Conservation (phyloP, 2,113 vertebrate species). For the Epinephelus moara region DNA sequence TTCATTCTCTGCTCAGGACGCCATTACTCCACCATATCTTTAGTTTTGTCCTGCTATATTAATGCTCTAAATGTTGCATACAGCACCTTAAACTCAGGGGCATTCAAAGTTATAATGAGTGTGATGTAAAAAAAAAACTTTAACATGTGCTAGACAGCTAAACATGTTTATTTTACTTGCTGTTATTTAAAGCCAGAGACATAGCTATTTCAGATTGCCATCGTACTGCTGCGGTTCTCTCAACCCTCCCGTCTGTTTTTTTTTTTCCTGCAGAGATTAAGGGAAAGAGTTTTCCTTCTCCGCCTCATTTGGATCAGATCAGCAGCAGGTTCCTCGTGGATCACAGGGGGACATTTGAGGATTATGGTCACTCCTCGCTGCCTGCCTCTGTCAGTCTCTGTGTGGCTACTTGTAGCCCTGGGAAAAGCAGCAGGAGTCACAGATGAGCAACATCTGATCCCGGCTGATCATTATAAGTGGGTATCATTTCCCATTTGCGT, state of each 20-base stretch:
- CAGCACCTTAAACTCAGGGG: not conserved
- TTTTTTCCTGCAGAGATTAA: conserved; percentile 41
- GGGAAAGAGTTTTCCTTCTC: conserved; percentile 49
- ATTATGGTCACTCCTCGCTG: conserved; percentile 53
- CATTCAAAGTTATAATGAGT: not conserved
- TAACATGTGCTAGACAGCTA: not conserved
- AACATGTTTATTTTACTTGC: not conserved
- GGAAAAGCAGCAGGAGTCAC: conserved; percentile 56
- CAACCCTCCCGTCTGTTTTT: not conserved
- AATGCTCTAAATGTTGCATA: no score
- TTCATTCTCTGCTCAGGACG: no score
- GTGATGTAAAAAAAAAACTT: not conserved
- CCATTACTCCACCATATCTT: no score
- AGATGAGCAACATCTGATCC: conserved; percentile 68
- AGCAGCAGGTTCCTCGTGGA: conserved; percentile 56
- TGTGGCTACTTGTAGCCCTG: conserved; percentile 32
- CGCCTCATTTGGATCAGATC: conserved; percentile 68
- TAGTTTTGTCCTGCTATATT: no score
- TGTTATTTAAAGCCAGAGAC: not conserved
- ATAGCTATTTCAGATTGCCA: conserved; percentile 5
- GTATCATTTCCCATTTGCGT: conserved; percentile 67
- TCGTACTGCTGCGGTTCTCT: conserved; percentile 19
- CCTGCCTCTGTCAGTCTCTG: conserved; percentile 55
- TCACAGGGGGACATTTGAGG: conserved; percentile 55
- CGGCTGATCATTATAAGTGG: conserved; percentile 41